Conservation (phyloP, 2,888 invertebrate species). For the Andrena bucephala region DNA sequence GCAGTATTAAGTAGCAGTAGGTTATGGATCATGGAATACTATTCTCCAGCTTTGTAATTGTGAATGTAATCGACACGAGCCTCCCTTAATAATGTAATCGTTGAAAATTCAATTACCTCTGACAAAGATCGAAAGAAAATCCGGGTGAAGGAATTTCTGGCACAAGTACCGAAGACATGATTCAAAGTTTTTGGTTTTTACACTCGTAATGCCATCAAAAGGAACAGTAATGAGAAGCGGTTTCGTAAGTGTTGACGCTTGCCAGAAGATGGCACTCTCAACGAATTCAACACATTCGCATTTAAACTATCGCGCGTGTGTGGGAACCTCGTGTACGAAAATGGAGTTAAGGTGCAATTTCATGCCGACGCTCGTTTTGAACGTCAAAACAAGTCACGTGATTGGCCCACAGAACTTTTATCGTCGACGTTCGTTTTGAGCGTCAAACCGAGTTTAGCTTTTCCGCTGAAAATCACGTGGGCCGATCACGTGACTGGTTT, state of each 20-base stretch:
- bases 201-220: slow-evolving; percentile 8
- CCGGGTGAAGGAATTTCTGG: slow-evolving; percentile 91
- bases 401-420: too few relatives aligned
- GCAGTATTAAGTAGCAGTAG: slow-evolving; percentile 78
- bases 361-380: too few relatives aligned
- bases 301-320: neutral
- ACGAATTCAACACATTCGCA: neutral
- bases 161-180: slow-evolving; percentile 89
- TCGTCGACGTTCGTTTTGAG: too few relatives aligned
- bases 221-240: slow-evolving; percentile 17
- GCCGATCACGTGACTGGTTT: too few relatives aligned
- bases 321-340: too few relatives aligned
- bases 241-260: slow-evolving; percentile 5
- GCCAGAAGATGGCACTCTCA: slow-evolving; percentile 35
- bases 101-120: slow-evolving; percentile 87
- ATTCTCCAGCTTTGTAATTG: neutral
- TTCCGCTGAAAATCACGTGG: too few relatives aligned
- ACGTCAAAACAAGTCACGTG: too few relatives aligned
- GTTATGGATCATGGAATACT: slow-evolving; percentile 71
- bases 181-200: slow-evolving; percentile 22
- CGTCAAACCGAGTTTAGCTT: too few relatives aligned
- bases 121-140: slow-evolving; percentile 94
- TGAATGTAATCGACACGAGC: neutral
- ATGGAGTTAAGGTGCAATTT: too few relatives aligned
- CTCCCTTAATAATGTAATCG: neutral